Conservation (phyloP, 2,113 vertebrate genomes). For the Xyliphius kryptos region DNA sequence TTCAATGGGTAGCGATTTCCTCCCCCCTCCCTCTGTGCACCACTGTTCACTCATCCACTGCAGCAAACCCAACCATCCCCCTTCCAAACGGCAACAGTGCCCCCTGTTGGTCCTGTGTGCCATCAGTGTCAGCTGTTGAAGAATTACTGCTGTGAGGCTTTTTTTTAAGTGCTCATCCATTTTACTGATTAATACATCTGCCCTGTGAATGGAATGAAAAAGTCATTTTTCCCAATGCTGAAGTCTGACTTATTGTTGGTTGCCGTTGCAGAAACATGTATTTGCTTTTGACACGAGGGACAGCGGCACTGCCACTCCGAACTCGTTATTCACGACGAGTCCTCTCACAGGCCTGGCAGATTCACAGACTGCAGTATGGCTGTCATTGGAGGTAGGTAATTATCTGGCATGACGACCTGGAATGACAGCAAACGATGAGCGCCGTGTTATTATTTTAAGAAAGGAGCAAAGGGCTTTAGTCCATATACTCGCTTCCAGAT, state of each 20-base stretch:
- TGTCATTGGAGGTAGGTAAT: too few species aligned
- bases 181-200: conserved; percentile 59
- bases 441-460: too few species aligned
- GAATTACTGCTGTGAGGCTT: conserved; percentile 47
- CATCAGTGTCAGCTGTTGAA: conserved; percentile 44
- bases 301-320: conserved; percentile 58
- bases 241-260: conserved; percentile 55
- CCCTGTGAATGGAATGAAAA: conserved; percentile 43
- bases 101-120: conserved; percentile 60
- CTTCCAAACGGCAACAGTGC: conserved; percentile 66
- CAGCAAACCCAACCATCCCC: conserved; percentile 27
- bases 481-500: too few species aligned
- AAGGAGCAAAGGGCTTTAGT: too few species aligned
- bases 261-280: conserved; percentile 51
- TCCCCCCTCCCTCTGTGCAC: conserved; percentile 36
- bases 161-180: conserved; percentile 39
- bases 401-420: too few species aligned
- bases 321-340: conserved; percentile 60
- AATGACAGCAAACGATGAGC: too few species aligned
- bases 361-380: conserved; percentile 19
- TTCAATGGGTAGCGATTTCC: conserved; percentile 55
- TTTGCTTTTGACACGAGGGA: conserved; percentile 39
- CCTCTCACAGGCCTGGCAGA: conserved; percentile 53
- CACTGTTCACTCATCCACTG: conserved; percentile 39
- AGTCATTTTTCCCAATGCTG: conserved; percentile 38